A percentile compares a stretch with the other conserved stretches of the same genome.
Evolutionary conservation across 2,888 invertebrate genomes (phyloP).

Genomic region (Pachliopta kotzebuea): DNA sequence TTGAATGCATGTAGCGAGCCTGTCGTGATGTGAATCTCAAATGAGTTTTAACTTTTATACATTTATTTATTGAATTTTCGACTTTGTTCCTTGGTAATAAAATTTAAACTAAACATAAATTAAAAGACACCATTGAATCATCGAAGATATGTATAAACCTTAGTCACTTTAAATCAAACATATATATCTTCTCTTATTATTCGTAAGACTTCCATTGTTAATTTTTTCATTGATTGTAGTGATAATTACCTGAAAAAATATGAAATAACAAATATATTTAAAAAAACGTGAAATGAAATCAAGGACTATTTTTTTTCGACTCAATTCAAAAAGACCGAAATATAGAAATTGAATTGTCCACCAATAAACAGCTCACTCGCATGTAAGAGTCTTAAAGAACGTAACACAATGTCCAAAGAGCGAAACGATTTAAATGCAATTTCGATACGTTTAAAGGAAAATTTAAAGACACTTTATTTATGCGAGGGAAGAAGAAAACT

Average conservation of each 20-base stretch:
- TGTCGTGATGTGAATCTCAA: conserved; percentile 49
- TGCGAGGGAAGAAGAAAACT: conserved; percentile 6
- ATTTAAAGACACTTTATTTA: conserved; percentile 13
- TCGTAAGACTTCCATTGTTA: too few relatives aligned
- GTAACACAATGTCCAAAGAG: conserved; percentile 2
- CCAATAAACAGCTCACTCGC: conserved; percentile 4
- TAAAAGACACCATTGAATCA: too few relatives aligned
- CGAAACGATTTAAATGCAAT: conserved; percentile 20
- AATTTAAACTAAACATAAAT: background rate
- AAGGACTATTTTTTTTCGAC: too few relatives aligned
- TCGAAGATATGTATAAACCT: too few relatives aligned
- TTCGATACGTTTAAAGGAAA: conserved; percentile 11
- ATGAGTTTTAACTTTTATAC: conserved; percentile 32
- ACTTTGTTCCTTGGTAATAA: conserved; percentile 4
- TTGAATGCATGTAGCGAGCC: conserved; percentile 47
- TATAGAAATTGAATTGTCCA: conserved; percentile 16
- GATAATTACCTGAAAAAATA: background rate
- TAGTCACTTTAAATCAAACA: too few relatives aligned
- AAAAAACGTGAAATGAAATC: background rate
- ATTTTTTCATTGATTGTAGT: too few relatives aligned
- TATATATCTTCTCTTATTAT: too few relatives aligned
- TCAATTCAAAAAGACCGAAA: background rate
- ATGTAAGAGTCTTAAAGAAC: conserved; percentile 12
- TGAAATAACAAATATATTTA: background rate
- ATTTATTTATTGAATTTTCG: conserved; percentile 15